phyloP scores from a whole-genome alignment of 2,113 vertebrate species.

The human region DNA sequence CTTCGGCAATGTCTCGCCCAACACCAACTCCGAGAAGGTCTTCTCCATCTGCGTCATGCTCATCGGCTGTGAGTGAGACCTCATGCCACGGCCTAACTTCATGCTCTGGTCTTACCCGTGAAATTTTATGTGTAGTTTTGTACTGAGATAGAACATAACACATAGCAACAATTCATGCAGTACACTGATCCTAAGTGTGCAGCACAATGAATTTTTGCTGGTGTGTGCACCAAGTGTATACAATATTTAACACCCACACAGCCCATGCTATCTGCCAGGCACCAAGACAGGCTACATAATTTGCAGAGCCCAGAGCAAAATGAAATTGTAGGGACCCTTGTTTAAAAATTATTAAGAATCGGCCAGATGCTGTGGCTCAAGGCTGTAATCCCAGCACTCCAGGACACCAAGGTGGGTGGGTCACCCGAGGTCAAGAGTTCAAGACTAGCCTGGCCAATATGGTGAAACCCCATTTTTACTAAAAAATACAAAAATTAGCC shows the following conservation, averaged over 20 bases:
- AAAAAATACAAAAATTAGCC: neutral
- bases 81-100: neutral
- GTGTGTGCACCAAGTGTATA: neutral
- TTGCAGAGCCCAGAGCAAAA: neutral
- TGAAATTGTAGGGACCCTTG: neutral
- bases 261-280: neutral
- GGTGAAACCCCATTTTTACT: neutral
- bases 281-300: neutral
- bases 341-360: neutral
- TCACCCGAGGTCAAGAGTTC: neutral
- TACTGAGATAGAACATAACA: neutral
- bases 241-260: neutral
- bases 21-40: conserved; percentile 99
- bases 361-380: no score
- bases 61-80: conserved; percentile 94
- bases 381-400: neutral
- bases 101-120: neutral
- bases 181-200: neutral
- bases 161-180: neutral
- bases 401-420: neutral
- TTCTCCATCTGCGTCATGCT: conserved; percentile 99
- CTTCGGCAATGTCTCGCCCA: conserved; percentile 97
- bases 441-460: neutral
- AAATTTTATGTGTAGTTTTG: neutral
- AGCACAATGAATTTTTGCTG: neutral